phyloP scores from a whole-genome alignment of 2,113 vertebrate genomes.

The Cynoglossus semilaevis region DNA sequence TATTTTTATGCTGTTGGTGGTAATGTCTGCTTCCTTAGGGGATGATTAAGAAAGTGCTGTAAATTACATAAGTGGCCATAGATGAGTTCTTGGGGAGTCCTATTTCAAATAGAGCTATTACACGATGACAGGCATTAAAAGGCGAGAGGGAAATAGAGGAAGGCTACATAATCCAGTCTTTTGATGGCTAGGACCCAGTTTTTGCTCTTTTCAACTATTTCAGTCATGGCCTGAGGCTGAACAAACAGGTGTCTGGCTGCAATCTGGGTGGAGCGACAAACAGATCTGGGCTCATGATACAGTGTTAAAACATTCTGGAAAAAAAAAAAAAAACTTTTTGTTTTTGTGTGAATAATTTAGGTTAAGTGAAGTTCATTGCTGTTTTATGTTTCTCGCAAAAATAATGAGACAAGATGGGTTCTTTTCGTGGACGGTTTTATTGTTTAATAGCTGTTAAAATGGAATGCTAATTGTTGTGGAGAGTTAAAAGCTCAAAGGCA shows the following conservation, averaged over 20 bases:
- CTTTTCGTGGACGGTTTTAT: not conserved
- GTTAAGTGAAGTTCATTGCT: not conserved
- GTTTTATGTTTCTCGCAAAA: not conserved
- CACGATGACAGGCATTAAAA: constrained; percentile 26
- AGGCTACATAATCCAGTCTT: constrained; percentile 25
- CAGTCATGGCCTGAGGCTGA: constrained; percentile 28
- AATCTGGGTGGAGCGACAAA: constrained; percentile 40
- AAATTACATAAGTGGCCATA: constrained; percentile 51
- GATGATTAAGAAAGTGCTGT: constrained; percentile 43
- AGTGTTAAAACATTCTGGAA: constrained; percentile 15
- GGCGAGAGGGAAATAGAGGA: constrained; percentile 15
- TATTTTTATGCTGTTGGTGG: constrained; percentile 28
- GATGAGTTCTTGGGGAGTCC: constrained; percentile 32
- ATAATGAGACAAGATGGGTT: not conserved
- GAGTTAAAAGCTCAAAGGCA: constrained; percentile 33
- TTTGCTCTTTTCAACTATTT: constrained; percentile 9
- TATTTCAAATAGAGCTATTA: constrained; percentile 44
- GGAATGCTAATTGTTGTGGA: constrained; percentile 2
- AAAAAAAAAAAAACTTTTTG: constrained; percentile 18
- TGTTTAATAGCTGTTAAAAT: not conserved
- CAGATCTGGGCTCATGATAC: constrained; percentile 33
- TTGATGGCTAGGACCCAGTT: constrained; percentile 22
- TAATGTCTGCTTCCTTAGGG: constrained; percentile 39
- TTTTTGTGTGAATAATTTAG: constrained; percentile 12
- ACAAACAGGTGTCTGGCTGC: constrained; percentile 59